Percentiles rank a stretch among this genome's conserved stretches.
Evolutionary conservation across 2,888 invertebrate genomes (phyloP).

Genomic region (Brenthis daphne): DNA sequence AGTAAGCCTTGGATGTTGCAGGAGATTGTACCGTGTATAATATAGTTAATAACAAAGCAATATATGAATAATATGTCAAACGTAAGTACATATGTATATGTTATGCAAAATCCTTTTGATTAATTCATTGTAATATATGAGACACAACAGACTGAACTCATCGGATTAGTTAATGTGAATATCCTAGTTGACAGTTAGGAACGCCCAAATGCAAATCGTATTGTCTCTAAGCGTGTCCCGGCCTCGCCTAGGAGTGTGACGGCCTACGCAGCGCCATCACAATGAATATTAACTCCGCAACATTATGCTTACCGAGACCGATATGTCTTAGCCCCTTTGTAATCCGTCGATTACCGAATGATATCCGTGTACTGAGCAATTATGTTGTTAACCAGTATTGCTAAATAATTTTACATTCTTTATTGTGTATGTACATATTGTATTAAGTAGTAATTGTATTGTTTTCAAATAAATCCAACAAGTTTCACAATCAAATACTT

Average conservation of each 20-base stretch:
- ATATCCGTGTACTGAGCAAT: slow-evolving; percentile 3
- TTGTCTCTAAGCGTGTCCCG: slow-evolving; percentile 74
- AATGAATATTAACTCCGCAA: slow-evolving; percentile 74
- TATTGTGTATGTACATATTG: background rate
- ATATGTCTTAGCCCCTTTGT: slow-evolving; percentile 55
- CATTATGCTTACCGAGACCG: slow-evolving; percentile 56
- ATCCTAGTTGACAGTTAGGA: slow-evolving; percentile 75
- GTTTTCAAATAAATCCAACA: too few relatives aligned
- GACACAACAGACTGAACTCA: slow-evolving; percentile 28
- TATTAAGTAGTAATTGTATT: too few relatives aligned
- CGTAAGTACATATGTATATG: background rate
- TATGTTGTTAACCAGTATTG: slow-evolving; percentile 6
- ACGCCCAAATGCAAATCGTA: slow-evolving; percentile 79
- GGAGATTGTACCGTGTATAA: slow-evolving; percentile 33
- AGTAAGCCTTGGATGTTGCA: slow-evolving; percentile 43
- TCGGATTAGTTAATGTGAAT: slow-evolving; percentile 74
- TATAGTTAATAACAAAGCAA: slow-evolving; percentile 41
- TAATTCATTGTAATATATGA: slow-evolving; percentile 28
- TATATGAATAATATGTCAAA: background rate
- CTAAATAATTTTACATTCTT: background rate
- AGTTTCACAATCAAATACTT: too few relatives aligned
- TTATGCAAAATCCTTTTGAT: slow-evolving; percentile 15
- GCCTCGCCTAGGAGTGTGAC: slow-evolving; percentile 63
- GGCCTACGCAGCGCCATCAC: slow-evolving; percentile 71
- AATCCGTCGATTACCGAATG: slow-evolving; percentile 39